Base-by-base conservation (phyloP, 2,888 invertebrate species). In the Ormyrus labotus region DNA sequence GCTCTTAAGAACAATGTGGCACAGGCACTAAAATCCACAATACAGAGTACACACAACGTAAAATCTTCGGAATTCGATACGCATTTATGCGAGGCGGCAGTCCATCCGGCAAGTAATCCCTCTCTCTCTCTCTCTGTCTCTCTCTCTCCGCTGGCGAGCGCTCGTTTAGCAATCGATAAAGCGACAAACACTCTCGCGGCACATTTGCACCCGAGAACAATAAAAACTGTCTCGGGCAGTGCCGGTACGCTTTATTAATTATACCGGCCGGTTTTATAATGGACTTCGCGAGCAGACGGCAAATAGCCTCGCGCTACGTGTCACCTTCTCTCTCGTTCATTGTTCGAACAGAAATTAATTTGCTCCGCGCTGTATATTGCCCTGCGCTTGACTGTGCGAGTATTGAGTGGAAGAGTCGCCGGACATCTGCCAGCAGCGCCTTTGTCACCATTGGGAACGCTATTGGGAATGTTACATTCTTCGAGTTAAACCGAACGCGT, bases 321-420 rank as follows among this genome's bases (percentile, higher is more conserved):
- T 64, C 55, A 48, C 55, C 7, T 64, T 19, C 6, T 45, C 19
- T 11, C 10, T 61, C 11, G 10, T 34, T 78, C 55, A 50, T 64
- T 78, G 58, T 78, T 65, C 55, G 13, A 58, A 34, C 10, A 58
- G 51, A 78, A 65, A 78, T 71, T 78, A 58, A 78, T 78, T 78
- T 58, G 9, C 57, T 13, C 34, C 4, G 34, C 13, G 34, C 34
- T 34, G 34, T 34, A 34, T 34, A 34, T 34, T 34, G 34, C 34
- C 34, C 34, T 4, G 34, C 34, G 34, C 34, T 34, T 4, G 34
- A 34, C 34, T 34, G 34, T 34, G 34, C 34, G 34, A 34, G 34
- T 34, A 34, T 34, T 34, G 34, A 34, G 34, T 34, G 34, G 34
- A 34, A 34, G 34, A 34, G 34, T 34, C 3, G 4, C 34, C 3